Evolutionary conservation across 2,888 invertebrate genomes (phyloP).

Genomic region (Cerastis rubricosa): DNA sequence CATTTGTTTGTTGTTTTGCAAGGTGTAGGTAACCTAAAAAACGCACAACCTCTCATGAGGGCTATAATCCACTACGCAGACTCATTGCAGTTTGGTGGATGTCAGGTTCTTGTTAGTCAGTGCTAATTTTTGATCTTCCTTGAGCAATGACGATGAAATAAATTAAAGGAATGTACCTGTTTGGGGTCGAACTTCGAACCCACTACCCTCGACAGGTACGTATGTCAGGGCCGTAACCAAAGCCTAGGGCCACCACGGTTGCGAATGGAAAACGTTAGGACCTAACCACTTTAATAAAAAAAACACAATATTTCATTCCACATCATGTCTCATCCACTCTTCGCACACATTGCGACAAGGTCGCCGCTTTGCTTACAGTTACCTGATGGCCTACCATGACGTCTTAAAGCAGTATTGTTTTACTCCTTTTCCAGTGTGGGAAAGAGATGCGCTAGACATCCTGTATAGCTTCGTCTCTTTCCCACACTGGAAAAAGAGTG

Average conservation of each 20-base stretch:
- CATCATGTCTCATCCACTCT: conserved; percentile 36
- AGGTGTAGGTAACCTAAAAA: neutral
- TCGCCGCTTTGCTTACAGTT: conserved; percentile 56
- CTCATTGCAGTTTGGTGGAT: neutral
- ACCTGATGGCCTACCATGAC: too few species aligned
- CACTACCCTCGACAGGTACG: neutral
- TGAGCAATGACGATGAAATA: neutral
- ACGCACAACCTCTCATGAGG: neutral
- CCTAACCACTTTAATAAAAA: neutral
- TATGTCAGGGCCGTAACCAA: neutral
- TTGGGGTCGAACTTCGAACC: neutral
- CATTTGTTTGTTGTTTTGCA: conserved; percentile 26
- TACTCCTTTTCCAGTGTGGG: too few species aligned
- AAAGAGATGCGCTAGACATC: too few species aligned
- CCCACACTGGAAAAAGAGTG: too few species aligned
- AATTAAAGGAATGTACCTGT: neutral
- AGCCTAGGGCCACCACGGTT: neutral
- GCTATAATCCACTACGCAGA: neutral
- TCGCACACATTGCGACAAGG: conserved; percentile 45
- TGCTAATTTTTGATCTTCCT: neutral
- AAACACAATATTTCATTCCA: neutral
- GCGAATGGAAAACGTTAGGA: neutral
- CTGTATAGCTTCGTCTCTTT: too few species aligned
- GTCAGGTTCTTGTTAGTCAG: neutral
- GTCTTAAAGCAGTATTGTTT: too few species aligned